A percentile compares a stretch with the other conserved stretches of the same genome.
Conservation (phyloP, 2,888 invertebrate genomes). For the Eupsilia transversa region DNA sequence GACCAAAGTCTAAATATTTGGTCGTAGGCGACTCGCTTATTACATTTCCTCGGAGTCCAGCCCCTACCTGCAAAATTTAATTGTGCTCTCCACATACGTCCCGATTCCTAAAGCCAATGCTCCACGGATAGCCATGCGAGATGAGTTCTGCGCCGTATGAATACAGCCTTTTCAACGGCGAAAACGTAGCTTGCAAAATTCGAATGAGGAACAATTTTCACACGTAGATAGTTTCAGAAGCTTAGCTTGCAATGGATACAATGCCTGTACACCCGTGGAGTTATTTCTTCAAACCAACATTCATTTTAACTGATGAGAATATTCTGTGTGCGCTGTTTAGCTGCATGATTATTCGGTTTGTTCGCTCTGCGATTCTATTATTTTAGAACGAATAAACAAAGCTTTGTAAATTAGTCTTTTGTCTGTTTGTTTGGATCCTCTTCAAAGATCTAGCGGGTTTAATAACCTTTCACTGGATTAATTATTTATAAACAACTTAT, state of each 20-base stretch:
- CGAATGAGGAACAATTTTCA: neutral
- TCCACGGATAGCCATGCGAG: constrained; percentile 39
- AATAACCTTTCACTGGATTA: constrained; percentile 33
- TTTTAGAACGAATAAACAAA: constrained; percentile 57
- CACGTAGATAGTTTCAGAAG: constrained; percentile 19
- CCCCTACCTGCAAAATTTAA: constrained; percentile 84
- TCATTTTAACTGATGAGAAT: constrained; percentile 68
- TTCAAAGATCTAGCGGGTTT: constrained; percentile 39
- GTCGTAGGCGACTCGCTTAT: constrained; percentile 83
- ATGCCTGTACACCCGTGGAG: constrained; percentile 64
- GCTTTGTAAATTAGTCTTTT: constrained; percentile 56
- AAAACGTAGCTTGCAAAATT: constrained; percentile 1
- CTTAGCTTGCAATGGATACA: constrained; percentile 28
- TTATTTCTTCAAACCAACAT: constrained; percentile 70
- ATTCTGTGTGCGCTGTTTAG: constrained; percentile 64
- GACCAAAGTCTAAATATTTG: constrained; percentile 83
- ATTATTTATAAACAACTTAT: constrained; percentile 17
- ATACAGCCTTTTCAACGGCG: constrained; percentile 8
- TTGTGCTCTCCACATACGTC: constrained; percentile 82
- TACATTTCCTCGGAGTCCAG: constrained; percentile 84
- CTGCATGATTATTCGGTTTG: constrained; percentile 59
- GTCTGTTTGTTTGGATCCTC: constrained; percentile 42
- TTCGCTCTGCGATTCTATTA: constrained; percentile 61
- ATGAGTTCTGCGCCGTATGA: constrained; percentile 5
- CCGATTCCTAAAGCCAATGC: constrained; percentile 72